Conservation (phyloP, 2,797 vertebrate species). For the Tragopan temminckii region DNA sequence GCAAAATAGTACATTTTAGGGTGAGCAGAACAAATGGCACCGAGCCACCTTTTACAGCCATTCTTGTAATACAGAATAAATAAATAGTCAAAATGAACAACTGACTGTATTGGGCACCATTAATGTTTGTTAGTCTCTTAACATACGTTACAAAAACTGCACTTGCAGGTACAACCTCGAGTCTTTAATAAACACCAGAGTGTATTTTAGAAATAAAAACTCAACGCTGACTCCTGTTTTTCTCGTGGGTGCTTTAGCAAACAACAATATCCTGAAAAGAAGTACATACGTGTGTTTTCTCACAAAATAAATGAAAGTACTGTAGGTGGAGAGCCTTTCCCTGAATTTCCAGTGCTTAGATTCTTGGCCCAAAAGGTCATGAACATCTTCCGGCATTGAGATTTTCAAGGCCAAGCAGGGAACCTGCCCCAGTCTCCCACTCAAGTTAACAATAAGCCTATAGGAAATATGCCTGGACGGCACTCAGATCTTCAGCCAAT, state of each 20-base stretch:
- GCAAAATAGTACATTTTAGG: slow-evolving; percentile 4
- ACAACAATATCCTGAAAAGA: slow-evolving; percentile 3
- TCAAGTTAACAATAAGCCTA: not conserved
- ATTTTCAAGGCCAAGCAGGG: not conserved
- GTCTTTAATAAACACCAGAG: not conserved
- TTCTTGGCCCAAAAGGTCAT: not conserved
- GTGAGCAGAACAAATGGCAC: not conserved
- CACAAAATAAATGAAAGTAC: not conserved
- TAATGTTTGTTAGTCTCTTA: slow-evolving; percentile 39
- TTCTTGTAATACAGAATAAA: slow-evolving; percentile 1
- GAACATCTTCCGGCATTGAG: not conserved
- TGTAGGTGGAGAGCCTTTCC: not conserved
- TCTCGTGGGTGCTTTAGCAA: not conserved
- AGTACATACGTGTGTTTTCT: not conserved
- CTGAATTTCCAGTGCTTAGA: not conserved
- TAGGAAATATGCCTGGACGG: not conserved
- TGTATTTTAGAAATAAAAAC: not conserved
- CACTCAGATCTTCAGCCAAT: not conserved
- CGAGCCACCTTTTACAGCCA: not conserved
- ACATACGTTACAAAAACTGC: not conserved
- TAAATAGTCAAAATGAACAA: slow-evolving; percentile 26
- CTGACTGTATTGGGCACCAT: not conserved
- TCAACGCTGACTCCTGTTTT: not conserved
- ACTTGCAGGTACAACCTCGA: slow-evolving; percentile 3
- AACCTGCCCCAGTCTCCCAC: not conserved